Conservation (phyloP, 2,888 invertebrate species). For the Rugalucina vietnamica region DNA sequence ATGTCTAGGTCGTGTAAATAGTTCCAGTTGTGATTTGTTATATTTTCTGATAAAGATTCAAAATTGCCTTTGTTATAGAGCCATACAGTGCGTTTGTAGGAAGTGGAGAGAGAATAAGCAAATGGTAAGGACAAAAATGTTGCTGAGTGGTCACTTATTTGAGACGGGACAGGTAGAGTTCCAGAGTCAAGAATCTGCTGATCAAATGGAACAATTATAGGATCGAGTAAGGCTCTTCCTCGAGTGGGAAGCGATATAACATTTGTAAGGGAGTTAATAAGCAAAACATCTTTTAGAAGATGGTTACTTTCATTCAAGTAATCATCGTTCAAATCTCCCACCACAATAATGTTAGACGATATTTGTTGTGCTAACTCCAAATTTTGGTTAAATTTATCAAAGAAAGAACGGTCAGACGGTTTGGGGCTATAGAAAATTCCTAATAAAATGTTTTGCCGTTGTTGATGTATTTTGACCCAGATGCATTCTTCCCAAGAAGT, state of each 20-base stretch:
- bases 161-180: not conserved
- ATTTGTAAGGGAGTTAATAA: not conserved
- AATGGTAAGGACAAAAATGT: not conserved
- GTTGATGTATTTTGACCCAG: too few relatives aligned
- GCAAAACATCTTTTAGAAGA: not conserved
- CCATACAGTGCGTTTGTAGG: not conserved
- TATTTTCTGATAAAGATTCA: not conserved
- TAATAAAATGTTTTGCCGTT: too few relatives aligned
- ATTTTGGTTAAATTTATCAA: too few relatives aligned
- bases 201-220: not conserved
- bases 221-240: not conserved
- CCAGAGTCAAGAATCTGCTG: not conserved
- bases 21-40: not conserved
- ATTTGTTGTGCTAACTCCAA: too few relatives aligned
- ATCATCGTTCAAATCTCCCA: too few relatives aligned
- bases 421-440: too few relatives aligned
- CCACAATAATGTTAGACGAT: too few relatives aligned
- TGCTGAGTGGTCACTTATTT: not conserved
- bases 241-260: not conserved
- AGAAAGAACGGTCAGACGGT: too few relatives aligned
- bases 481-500: too few relatives aligned
- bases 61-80: not conserved
- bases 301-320: too few relatives aligned
- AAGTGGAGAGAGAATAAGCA: not conserved
- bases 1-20: not conserved